These are phyloP conservation scores for Grantiella picta DNA, from an alignment of 2,113 vertebrate genomes.

Conservation along the genomic window DNA sequence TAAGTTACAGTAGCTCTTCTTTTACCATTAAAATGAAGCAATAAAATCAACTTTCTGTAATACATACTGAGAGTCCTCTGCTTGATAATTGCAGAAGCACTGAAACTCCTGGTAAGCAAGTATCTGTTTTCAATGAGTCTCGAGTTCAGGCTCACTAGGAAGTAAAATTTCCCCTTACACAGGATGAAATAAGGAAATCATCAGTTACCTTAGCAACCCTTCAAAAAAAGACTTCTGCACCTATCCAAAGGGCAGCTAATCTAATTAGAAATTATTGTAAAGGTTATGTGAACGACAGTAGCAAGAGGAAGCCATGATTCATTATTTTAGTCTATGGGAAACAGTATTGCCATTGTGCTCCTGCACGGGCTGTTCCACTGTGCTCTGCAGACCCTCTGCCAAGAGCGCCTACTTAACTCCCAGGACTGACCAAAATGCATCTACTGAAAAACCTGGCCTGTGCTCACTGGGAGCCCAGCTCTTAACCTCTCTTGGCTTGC, in stretches of 20 bases:
- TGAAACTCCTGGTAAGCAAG: constrained; percentile 50
- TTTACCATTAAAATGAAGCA: not conserved
- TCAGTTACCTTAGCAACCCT: constrained; percentile 36
- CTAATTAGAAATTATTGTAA: constrained; percentile 51
- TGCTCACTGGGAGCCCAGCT: not conserved
- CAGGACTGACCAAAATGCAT: not conserved
- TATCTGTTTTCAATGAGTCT: not conserved
- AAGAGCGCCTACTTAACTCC: not conserved
- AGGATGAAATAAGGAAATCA: constrained; percentile 70
- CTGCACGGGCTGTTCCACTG: not conserved
- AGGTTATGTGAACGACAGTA: constrained; percentile 14
- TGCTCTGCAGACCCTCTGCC: not conserved
- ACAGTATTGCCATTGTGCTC: constrained; percentile 22
- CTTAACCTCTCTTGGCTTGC: not conserved
- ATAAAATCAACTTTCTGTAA: not conserved
- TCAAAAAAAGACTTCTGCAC: not conserved
- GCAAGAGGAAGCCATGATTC: constrained; percentile 46
- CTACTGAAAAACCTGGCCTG: not conserved
- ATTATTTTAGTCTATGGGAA: constrained; percentile 43
- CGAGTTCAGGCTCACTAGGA: constrained; percentile 55
- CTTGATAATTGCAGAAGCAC: not conserved
- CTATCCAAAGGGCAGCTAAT: constrained; percentile 41
- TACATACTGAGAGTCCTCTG: not conserved
- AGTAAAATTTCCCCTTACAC: constrained; percentile 69
- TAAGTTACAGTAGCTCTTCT: not conserved